phyloP scores from a whole-genome alignment of 2,888 invertebrate genomes.

The Pachymerium ferrugineum region DNA sequence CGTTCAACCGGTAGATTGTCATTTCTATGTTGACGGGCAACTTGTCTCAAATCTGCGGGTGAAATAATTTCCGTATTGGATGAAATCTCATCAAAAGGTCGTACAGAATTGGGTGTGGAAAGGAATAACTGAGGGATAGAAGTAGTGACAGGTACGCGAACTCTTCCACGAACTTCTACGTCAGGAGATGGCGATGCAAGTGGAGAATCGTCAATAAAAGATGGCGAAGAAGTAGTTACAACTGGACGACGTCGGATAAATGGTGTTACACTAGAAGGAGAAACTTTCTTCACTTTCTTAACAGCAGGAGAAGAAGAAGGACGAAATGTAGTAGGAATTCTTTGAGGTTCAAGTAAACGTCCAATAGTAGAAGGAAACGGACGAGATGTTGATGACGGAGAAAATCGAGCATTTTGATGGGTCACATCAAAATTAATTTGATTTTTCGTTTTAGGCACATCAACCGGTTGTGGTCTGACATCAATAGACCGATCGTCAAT shows the following conservation, averaged over 20 bases:
- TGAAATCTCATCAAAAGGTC: not conserved
- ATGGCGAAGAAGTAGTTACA: not conserved
- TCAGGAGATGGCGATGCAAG: not conserved
- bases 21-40: not conserved
- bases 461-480: too few relatives aligned
- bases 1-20: not conserved
- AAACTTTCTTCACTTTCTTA: not conserved
- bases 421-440: too few relatives aligned
- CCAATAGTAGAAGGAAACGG: not conserved
- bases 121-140: not conserved
- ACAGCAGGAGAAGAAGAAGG: not conserved
- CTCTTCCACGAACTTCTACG: constrained; percentile 24
- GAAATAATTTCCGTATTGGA: constrained; percentile 30
- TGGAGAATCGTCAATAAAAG: not conserved
- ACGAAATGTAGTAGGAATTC: not conserved
- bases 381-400: not conserved
- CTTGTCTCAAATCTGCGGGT: constrained; percentile 10
- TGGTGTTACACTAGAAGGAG: not conserved
- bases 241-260: constrained; percentile 20
- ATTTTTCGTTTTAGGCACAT: too few relatives aligned
- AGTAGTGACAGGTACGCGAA: not conserved
- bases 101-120: not conserved
- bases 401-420: too few relatives aligned
- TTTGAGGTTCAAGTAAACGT: not conserved
- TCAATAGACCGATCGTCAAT: too few relatives aligned